These are phyloP conservation scores for Potamilus streckersoni DNA, from an alignment of 1,140 invertebrate genomes.

Conservation along the genomic window DNA sequence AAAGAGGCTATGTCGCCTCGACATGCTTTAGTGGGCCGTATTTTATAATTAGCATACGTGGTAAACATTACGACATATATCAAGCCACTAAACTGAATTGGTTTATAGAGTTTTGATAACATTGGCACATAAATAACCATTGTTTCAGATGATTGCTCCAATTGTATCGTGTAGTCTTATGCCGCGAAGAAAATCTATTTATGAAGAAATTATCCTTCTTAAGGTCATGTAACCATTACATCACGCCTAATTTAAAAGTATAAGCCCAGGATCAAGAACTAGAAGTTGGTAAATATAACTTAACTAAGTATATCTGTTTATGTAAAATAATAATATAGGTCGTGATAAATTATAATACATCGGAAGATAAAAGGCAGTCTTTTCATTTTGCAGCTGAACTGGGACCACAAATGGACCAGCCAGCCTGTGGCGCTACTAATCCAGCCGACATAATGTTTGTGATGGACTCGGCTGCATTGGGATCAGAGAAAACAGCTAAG, in stretches of 20 bases:
- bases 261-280: too few species aligned
- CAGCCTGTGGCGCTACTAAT: slow-evolving; percentile 31
- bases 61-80: neutral
- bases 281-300: neutral
- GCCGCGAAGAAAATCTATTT: too few species aligned
- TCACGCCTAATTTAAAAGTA: too few species aligned
- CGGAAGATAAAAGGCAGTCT: slow-evolving; percentile 9
- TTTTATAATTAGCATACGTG: neutral
- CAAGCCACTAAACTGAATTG: neutral
- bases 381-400: slow-evolving; percentile 15
- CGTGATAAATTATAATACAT: slow-evolving; percentile 21
- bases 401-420: slow-evolving; percentile 27
- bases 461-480: slow-evolving; percentile 13
- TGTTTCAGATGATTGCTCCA: too few species aligned
- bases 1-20: too few species aligned
- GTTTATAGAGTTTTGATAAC: too few species aligned
- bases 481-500: slow-evolving; percentile 2
- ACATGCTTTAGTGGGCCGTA: neutral
- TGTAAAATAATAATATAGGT: slow-evolving; percentile 20
- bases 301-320: too few species aligned
- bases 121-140: neutral
- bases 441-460: slow-evolving; percentile 38
- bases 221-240: too few species aligned
- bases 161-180: too few species aligned
- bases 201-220: slow-evolving; percentile 6